These are phyloP conservation scores for Isotomurus palustris DNA, from an alignment of 2,888 invertebrate species.

Conservation along the genomic window DNA sequence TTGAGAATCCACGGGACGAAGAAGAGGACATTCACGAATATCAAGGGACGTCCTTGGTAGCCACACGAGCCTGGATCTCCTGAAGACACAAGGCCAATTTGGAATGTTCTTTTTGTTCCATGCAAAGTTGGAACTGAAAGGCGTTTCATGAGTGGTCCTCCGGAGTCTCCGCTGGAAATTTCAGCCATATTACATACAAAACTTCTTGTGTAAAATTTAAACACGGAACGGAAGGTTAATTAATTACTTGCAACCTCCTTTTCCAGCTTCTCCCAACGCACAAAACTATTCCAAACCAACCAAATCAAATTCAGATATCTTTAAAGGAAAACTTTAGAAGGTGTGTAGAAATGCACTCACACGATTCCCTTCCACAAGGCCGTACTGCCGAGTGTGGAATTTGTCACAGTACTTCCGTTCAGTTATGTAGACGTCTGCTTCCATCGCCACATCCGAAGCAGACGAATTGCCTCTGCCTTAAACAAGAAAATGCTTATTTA, in stretches of 20 bases:
- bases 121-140: constrained; percentile 3
- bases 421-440: constrained; percentile 30
- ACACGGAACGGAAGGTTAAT: background rate
- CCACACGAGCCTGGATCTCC: constrained; percentile 33
- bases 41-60: constrained; percentile 32
- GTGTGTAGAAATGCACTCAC: constrained; percentile 6
- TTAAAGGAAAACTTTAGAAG: background rate
- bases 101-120: constrained; percentile 24
- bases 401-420: constrained; percentile 29
- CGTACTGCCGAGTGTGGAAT: constrained; percentile 29
- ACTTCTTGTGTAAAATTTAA: background rate
- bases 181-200: too few relatives aligned
- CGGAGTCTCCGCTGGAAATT: constrained; percentile 25
- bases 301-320: background rate
- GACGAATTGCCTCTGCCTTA: background rate
- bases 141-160: constrained; percentile 24
- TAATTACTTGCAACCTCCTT: constrained; percentile 22
- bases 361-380: constrained; percentile 15
- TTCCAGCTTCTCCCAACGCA: constrained; percentile 30
- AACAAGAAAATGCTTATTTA: background rate
- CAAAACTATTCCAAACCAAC: constrained; percentile 25
- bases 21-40: constrained; percentile 35
- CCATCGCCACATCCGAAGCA: constrained; percentile 16
- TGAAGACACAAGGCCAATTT: constrained; percentile 36
- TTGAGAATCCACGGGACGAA: constrained; percentile 41